Percentiles rank a stretch among this genome's conserved stretches.
Evolutionary conservation across 2,888 invertebrate species (phyloP).

Genomic region (Netelia virgata): DNA sequence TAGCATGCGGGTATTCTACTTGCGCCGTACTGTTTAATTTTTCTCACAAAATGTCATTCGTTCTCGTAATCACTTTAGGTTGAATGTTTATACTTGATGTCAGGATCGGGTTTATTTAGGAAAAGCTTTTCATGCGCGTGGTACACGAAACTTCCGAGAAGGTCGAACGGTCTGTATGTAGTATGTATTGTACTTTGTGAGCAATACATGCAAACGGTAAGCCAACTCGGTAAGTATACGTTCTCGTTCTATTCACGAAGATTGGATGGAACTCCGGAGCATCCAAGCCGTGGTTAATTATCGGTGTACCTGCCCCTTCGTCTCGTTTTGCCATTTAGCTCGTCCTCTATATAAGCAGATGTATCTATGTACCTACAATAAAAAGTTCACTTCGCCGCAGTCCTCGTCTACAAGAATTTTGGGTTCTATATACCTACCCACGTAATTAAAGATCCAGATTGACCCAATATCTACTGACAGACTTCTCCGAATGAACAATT

Average conservation of each 20-base stretch:
- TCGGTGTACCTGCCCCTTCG: slow-evolving; percentile 54
- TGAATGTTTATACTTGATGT: neutral
- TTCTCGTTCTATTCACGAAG: slow-evolving; percentile 60
- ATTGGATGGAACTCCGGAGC: slow-evolving; percentile 56
- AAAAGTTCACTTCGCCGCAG: too few species aligned
- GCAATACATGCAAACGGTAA: slow-evolving; percentile 55
- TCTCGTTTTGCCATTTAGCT: neutral
- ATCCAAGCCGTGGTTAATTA: slow-evolving; percentile 63
- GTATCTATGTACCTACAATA: too few species aligned
- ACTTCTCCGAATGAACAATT: too few species aligned
- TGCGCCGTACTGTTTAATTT: neutral
- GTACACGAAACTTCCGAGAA: slow-evolving; percentile 39
- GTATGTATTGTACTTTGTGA: slow-evolving; percentile 25
- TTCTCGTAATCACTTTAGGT: neutral
- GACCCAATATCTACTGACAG: too few species aligned
- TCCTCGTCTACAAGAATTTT: too few species aligned
- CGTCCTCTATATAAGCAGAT: neutral
- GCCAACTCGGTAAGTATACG: slow-evolving; percentile 56
- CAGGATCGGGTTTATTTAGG: slow-evolving; percentile 19
- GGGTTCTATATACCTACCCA: too few species aligned
- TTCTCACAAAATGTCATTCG: neutral
- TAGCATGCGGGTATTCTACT: neutral
- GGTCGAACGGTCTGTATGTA: slow-evolving; percentile 25
- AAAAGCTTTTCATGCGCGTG: slow-evolving; percentile 21
- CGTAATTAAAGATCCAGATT: too few species aligned